A percentile compares a stretch with the other conserved stretches of the same genome.
Evolutionary conservation across 2,888 invertebrate genomes (phyloP).

Genomic region (Lithodes maja): DNA sequence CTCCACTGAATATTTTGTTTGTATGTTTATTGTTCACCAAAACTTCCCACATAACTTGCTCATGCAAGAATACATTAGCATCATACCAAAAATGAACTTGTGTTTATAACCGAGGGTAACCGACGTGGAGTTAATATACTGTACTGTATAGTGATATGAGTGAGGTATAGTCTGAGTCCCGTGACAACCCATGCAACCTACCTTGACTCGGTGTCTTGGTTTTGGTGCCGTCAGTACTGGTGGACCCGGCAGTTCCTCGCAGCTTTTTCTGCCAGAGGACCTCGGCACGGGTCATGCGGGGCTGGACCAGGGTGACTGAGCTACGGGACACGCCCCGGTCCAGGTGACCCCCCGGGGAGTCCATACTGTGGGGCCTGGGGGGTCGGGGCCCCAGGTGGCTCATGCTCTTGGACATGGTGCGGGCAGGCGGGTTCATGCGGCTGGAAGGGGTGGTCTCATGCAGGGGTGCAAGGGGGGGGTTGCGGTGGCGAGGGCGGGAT

Average conservation of each 20-base stretch:
- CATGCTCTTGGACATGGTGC: conserved; percentile 72
- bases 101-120: not conserved
- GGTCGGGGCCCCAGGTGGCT: conserved; percentile 70
- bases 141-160: not conserved
- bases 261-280: conserved; percentile 74
- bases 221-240: conserved; percentile 34
- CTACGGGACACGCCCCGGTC: conserved; percentile 68
- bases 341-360: conserved; percentile 53
- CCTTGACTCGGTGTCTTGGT: conserved; percentile 49
- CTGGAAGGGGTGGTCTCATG: conserved; percentile 69
- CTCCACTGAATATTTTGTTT: too few relatives aligned
- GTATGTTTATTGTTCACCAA: too few relatives aligned
- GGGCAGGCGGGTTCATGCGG: conserved; percentile 69
- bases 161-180: conserved; percentile 41
- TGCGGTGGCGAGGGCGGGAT: conserved; percentile 82
- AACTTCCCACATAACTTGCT: too few relatives aligned
- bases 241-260: conserved; percentile 41
- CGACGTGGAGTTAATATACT: too few relatives aligned
- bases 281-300: conserved; percentile 76
- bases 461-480: conserved; percentile 71
- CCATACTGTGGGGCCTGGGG: conserved; percentile 48
- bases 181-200: conserved; percentile 51
- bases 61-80: too few relatives aligned
- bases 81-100: not conserved
- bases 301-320: conserved; percentile 73